Evolutionary conservation across 2,797 vertebrate genomes (phyloP), one percentile per base, ranked within the genome.

Genomic region (Furcifer pardalis): DNA sequence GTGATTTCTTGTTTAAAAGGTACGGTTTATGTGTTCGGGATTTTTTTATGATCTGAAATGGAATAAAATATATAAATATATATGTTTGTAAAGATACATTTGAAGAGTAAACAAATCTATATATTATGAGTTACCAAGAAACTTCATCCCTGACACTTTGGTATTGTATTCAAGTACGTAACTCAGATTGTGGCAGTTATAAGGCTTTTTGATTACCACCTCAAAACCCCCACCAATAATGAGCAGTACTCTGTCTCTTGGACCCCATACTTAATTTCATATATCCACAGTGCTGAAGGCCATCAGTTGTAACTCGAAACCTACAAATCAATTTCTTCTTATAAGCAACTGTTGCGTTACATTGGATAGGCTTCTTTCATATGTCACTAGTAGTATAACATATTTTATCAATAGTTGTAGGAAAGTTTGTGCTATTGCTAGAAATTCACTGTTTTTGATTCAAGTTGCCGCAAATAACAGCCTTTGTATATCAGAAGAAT

Each of bases 91-190:
- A 95, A 94, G 94, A 93, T 93, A 83, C 89, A 91, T 90, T 95
- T 93, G 88, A 94, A 94, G 94, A 96, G 93, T 95, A 96, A 95
- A 95, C 89, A 94, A 93, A 95, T 91, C 95, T 94, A 94, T 94
- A 93, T 95, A 92, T 90, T 89, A 88, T 42, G 74, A 81, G 25
- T 77, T 82, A 85, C 89, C 66, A 81, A 87, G 92, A 92, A 94
- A 90, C 84, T 91, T 93, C 46, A 88, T 93, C 90, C 87, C 82
- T 93, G 75, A 32, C 46, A 10, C 59, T 87, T n/a, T 77, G 63
- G 46, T 79, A 5, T 35, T 42, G 46, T 77, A 4, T 81, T n/a
- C 40, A 35, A 65, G 68, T 0, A 15, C 0, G 78, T 77, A 59
- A 71, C 40, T 30, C 69, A 68, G 49, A 42, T 56, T 73, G 46